These are phyloP conservation scores for Sebastes matsubarae DNA, from an alignment of 2,797 vertebrate genomes.

Conservation along the genomic window DNA sequence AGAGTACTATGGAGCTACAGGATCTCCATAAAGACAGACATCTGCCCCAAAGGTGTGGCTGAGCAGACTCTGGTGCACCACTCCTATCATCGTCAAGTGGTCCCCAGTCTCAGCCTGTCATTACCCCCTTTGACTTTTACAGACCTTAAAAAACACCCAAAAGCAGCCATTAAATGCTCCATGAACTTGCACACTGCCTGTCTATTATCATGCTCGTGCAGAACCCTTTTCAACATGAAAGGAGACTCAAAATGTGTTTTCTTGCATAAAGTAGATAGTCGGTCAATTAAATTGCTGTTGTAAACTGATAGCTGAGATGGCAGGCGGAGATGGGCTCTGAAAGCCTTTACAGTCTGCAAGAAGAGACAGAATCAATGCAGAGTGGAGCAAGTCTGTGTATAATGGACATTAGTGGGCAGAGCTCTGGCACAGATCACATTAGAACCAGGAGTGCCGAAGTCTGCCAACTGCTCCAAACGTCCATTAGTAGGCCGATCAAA, in stretches of 20 bases:
- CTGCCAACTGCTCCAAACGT: conserved; percentile 59
- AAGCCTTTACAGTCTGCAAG: conserved; percentile 65
- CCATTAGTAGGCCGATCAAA: conserved; percentile 62
- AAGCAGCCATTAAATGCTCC: conserved; percentile 2
- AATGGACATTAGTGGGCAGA: conserved; percentile 67
- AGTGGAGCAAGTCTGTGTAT: conserved; percentile 55
- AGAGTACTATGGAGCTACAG: background rate
- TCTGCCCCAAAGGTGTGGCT: conserved; percentile 47
- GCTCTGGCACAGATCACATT: conserved; percentile 57
- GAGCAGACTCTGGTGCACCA: background rate
- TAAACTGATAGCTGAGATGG: conserved; percentile 57
- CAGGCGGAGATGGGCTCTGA: conserved; percentile 50
- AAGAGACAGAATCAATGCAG: conserved; percentile 69
- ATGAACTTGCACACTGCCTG: background rate
- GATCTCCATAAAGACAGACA: background rate
- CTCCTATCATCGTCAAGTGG: conserved; percentile 29
- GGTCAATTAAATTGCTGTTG: conserved; percentile 56
- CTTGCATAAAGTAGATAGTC: conserved; percentile 23
- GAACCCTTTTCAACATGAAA: background rate
- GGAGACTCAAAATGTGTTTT: conserved; percentile 17
- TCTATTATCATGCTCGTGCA: background rate
- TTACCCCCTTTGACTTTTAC: conserved; percentile 31
- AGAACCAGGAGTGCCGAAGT: conserved; percentile 44
- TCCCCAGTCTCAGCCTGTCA: conserved; percentile 37
- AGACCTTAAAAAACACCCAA: conserved; percentile 12